Base-by-base conservation (phyloP, 2,888 invertebrate genomes). In the Chymomyza procnemis region DNA sequence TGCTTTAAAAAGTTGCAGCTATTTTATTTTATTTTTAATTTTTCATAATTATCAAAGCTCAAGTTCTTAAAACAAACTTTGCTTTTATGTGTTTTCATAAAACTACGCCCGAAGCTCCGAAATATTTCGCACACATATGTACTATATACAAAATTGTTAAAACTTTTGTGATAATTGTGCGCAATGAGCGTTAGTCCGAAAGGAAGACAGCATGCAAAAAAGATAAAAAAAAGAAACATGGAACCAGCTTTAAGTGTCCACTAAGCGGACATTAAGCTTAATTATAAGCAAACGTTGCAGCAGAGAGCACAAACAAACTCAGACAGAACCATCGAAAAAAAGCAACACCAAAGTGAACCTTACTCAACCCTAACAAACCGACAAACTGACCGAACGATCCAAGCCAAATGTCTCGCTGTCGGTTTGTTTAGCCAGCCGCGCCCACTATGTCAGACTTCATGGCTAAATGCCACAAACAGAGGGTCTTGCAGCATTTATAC, bases 211-310 rank as follows among this genome's bases (percentile, higher is more conserved):
- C 48, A 14, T 5, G 5, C 48, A 48, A 48, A 9, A 16, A 16
- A 6, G 26, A 3, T 1, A 16, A 18, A 48, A 19, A 19, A 16
- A 41, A 41, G 12, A 41, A 50, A 50, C 50, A 50, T 50, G 50
- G 12, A 12, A 41, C 12, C 34, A 41, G 34, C 50, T 19, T 50
- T 16, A 16, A 50, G 16, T 50, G 50, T 50, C 57, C 68, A 65
- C 68, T 67, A 62, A 67, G 74, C 64, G 64, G 73, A 74, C 77
- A 77, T 77, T 77, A 75, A 77, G 77, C 77, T 78, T 76, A 78
- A 78, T 77, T 77, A 78, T 77, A 78, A 73, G 73, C 77, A 75
- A 77, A 73, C 71, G 63, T 18, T 50, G 67, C 47, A 54, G 64
- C 56, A 71, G 67, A 58, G 50, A 55, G 41, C 34, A 41, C 63